Base-by-base conservation (phyloP, 2,113 vertebrate genomes). In the Eolophus roseicapilla region DNA sequence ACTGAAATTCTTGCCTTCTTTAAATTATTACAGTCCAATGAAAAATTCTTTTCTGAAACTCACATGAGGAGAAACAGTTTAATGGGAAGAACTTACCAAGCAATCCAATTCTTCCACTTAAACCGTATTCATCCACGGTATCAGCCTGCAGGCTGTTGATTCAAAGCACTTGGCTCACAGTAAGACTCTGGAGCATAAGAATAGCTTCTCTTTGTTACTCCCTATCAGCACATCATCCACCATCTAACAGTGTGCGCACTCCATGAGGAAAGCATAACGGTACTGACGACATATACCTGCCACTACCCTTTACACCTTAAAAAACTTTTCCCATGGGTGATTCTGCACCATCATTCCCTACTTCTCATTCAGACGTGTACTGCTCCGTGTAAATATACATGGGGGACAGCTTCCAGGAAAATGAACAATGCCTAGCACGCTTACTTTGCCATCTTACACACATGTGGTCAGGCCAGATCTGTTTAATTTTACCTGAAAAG, bases 121-220 rank as follows among this genome's bases (percentile, higher is more conserved):
- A 77, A 79, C 49, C 12, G 44, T 70, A 82, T 33, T 60, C 29
- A 68, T 25, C 52, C 76, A 59, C 49, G 71, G 17, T 29, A 80
- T 83, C 53, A 57, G 62, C 65, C 50, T 88, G 62, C 43, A 94
- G 46, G 53, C 35, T 67, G 59, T 93, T 57, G 92, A 94, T 88
- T 95, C 88, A 96, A 86, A 80, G 35, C 81, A 82, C 82, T 59
- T 76, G 79, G 81, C 71, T 95, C 83, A 81, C 28, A 77, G 80
- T 16, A 59, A 95, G 75, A 71, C 49, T 80, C 39, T 15, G 13
- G n/a, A 92, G 65, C 35, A 46, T 20, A 92, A 83, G 79, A 91
- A 86, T n/a, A 86, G 64, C 39, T 92, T 53, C 71, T 92, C 85
- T 92, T 78, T 95, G 35, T 79, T 89, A 68, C 67, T 76, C 63